A percentile compares a stretch with the other conserved stretches of the same genome.
phyloP scores from a whole-genome alignment of 2,113 vertebrate genomes.

The Passer montanus region DNA sequence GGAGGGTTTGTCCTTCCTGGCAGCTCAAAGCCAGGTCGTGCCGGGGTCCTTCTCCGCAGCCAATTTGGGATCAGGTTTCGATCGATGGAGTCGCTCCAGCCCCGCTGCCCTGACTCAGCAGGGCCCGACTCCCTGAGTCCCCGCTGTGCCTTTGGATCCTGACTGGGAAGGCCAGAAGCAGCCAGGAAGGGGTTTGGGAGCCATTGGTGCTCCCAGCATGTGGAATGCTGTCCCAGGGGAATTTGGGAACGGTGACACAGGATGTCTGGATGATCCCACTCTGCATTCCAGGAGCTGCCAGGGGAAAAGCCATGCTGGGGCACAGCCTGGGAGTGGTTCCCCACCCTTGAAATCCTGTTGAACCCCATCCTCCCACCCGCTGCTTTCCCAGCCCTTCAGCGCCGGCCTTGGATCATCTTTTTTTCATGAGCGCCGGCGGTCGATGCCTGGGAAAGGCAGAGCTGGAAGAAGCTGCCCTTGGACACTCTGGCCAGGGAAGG shows the following conservation, averaged over 20 bases:
- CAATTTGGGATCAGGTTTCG: not conserved
- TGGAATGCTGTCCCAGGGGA: fast-evolving
- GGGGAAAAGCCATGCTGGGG: not conserved
- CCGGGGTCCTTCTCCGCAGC: not conserved
- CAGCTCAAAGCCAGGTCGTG: not conserved
- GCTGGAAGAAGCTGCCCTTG: not conserved
- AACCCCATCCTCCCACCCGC: not conserved
- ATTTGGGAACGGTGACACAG: fast-evolving
- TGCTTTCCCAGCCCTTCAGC: not conserved
- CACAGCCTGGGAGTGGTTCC: fast-evolving
- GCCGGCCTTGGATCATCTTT: not conserved
- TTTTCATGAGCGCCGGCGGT: not conserved
- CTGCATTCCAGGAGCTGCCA: not conserved
- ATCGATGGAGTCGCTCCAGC: conserved; percentile 4
- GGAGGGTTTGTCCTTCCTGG: not conserved
- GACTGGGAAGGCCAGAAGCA: not conserved
- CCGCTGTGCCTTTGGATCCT: fast-evolving
- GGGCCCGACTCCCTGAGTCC: not conserved
- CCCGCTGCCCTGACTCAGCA: conserved; percentile 55
- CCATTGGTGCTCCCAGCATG: fast-evolving
- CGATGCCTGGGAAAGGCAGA: not conserved
- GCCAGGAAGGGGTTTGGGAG: not conserved
- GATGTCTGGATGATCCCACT: not conserved
- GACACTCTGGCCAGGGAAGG: not conserved
- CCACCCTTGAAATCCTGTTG: not conserved